Percentiles rank a stretch among this genome's conserved stretches.
phyloP scores from a whole-genome alignment of 2,113 vertebrate species.

The Myiopsitta monachus region DNA sequence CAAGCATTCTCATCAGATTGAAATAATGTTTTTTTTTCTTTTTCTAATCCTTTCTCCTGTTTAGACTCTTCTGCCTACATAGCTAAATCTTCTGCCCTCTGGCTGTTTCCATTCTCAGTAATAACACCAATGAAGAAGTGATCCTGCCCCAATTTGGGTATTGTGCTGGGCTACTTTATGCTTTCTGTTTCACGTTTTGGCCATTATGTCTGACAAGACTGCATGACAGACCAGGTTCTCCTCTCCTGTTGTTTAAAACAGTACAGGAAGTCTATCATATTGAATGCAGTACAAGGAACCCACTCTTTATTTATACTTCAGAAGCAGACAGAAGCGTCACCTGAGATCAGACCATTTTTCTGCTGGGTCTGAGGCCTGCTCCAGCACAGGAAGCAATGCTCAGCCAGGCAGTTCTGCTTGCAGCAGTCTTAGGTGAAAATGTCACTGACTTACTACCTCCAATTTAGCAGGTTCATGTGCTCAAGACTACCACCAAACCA shows the following conservation, averaged over 20 bases:
- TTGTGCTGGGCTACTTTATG: neutral
- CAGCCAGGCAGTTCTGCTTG: neutral
- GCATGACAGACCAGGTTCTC: neutral
- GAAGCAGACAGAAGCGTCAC: neutral
- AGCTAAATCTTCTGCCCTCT: neutral
- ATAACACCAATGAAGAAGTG: neutral
- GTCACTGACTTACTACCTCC: neutral
- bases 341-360: neutral
- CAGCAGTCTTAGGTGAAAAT: neutral
- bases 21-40: neutral
- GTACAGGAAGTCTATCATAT: neutral
- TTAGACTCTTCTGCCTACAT: neutral
- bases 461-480: accelerated
- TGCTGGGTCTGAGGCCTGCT: neutral
- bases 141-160: neutral
- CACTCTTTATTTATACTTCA: neutral
- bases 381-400: neutral
- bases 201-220: neutral
- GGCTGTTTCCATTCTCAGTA: neutral
- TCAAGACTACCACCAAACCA: neutral
- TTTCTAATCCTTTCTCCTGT: neutral
- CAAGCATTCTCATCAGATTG: neutral
- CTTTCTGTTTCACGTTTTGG: neutral
- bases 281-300: neutral
- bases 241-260: neutral